Conservation (phyloP, 92 coral and sea anemone genomes). For the Micromussa lordhowensis region DNA sequence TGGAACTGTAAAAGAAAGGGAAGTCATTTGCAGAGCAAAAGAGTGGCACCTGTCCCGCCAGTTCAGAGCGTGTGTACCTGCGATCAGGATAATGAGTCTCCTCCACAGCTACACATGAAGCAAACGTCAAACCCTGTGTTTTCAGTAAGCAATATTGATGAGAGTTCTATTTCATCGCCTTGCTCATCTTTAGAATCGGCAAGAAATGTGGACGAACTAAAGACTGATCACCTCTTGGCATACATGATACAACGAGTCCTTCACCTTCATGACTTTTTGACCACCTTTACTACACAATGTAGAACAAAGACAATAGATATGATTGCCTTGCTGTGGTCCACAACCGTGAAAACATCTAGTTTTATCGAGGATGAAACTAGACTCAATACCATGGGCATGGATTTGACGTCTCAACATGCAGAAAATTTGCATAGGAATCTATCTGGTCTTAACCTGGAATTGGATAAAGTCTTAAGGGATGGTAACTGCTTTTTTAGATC, state of each 20-base stretch:
- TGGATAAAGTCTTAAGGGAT: conserved; percentile 56
- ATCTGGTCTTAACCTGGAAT: conserved; percentile 63
- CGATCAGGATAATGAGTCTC: background rate
- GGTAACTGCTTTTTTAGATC: conserved; percentile 75
- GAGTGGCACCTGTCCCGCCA: conserved; percentile 53
- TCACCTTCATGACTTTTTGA: conserved; percentile 74
- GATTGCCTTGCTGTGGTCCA: conserved; percentile 46
- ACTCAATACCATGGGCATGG: conserved; percentile 5
- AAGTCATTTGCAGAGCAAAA: conserved; percentile 21
- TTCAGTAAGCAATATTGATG: background rate
- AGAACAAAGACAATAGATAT: conserved; percentile 72
- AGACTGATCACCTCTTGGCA: conserved; percentile 54
- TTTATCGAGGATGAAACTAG: conserved; percentile 13
- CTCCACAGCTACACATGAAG: conserved; percentile 10
- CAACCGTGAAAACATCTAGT: background rate
- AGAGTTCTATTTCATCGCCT: background rate
- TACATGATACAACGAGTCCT: conserved; percentile 70
- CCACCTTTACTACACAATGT: conserved; percentile 50
- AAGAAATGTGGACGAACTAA: conserved; percentile 52
- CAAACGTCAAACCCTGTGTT: background rate
- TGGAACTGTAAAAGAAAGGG: conserved; percentile 68
- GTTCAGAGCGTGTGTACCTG: conserved; percentile 18
- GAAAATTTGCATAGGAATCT: conserved; percentile 63
- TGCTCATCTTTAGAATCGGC: conserved; percentile 7
- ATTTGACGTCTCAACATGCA: conserved; percentile 34